Conservation (phyloP, 2,888 invertebrate species). For the Chydorus sphaericus region DNA sequence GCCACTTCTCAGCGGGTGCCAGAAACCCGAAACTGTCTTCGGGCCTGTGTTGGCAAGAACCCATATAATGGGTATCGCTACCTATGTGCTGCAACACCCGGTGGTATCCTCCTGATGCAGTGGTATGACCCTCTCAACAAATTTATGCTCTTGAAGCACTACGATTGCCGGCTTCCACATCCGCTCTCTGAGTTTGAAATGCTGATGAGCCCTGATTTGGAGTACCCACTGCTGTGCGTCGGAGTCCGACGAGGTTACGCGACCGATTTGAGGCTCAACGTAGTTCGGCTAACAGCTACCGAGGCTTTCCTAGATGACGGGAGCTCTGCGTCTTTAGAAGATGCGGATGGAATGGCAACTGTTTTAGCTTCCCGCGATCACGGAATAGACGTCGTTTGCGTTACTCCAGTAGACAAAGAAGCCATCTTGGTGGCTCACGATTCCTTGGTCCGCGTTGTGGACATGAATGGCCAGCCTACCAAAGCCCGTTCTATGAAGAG, state of each 20-base stretch:
- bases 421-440: conserved; percentile 78
- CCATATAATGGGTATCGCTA: conserved; percentile 97
- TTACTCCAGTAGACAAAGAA: conserved; percentile 85
- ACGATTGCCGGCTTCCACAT: conserved; percentile 58
- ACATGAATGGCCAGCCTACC: conserved; percentile 43
- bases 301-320: conserved; percentile 10
- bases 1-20: conserved; percentile 67
- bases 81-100: conserved; percentile 84
- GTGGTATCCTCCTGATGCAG: conserved; percentile 93
- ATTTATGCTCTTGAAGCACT: conserved; percentile 80
- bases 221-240: conserved; percentile 91
- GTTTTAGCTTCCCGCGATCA: conserved; percentile 67
- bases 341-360: conserved; percentile 39
- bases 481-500: conserved; percentile 1
- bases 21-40: conserved; percentile 84
- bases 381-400: conserved; percentile 52
- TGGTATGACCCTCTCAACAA: conserved; percentile 75
- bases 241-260: conserved; percentile 56
- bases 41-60: conserved; percentile 91
- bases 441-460: conserved; percentile 47
- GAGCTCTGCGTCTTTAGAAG: conserved; percentile 1
- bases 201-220: conserved; percentile 87
- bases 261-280: conserved; percentile 2
- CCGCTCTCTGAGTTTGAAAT: conserved; percentile 82
- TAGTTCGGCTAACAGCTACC: conserved; percentile 11